Conservation (phyloP, 2,797 vertebrate genomes). For the Choloepus didactylus region DNA sequence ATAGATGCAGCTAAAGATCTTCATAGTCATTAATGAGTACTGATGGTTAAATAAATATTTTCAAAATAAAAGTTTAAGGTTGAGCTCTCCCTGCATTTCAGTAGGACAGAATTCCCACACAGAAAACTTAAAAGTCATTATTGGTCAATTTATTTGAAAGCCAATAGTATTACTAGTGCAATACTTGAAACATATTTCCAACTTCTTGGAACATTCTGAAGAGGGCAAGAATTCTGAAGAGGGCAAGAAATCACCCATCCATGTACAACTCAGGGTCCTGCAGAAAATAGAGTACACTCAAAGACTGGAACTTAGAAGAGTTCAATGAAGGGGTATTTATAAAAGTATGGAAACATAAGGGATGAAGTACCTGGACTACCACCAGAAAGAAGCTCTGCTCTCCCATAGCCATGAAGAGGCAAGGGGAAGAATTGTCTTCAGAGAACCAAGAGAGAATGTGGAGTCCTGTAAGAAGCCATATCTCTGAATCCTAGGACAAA, state of each 20-base stretch:
- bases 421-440: neutral
- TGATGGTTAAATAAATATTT: neutral
- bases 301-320: neutral
- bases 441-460: neutral
- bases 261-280: neutral
- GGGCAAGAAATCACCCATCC: neutral
- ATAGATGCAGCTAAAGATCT: neutral
- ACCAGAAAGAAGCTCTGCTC: neutral
- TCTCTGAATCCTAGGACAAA: neutral
- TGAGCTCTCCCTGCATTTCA: neutral
- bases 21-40: neutral
- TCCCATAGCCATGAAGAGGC: too few species aligned
- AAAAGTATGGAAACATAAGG: neutral
- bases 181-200: neutral
- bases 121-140: neutral
- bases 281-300: neutral
- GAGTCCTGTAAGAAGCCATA: neutral
- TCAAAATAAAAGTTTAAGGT: neutral
- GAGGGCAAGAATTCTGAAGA: neutral
- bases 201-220: neutral
- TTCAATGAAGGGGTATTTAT: neutral
- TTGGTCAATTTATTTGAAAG: neutral
- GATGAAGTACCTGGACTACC: neutral
- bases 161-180: neutral
- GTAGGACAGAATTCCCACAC: neutral